These are phyloP conservation scores for Avahi laniger DNA, from an alignment of 2,797 vertebrate genomes.

Conservation along the genomic window DNA sequence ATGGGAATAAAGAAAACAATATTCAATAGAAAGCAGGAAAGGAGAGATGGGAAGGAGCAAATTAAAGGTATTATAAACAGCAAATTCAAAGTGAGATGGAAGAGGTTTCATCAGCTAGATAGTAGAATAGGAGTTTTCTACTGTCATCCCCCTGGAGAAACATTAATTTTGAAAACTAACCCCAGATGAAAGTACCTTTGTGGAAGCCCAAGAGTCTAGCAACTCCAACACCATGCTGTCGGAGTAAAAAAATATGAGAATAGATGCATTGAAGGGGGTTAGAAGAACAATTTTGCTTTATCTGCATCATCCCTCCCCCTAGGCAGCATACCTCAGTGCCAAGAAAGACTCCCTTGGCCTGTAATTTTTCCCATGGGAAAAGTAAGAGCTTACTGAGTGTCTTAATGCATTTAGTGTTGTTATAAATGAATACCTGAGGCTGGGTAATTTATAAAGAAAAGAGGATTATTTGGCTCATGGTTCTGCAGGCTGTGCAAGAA, in stretches of 20 bases:
- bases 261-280: neutral
- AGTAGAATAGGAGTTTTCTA: neutral
- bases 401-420: too few relatives aligned
- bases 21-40: neutral
- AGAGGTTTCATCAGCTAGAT: neutral
- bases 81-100: neutral
- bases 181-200: neutral
- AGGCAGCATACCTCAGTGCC: neutral
- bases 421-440: too few relatives aligned
- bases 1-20: neutral
- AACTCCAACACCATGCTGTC: neutral
- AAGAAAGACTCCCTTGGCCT: neutral
- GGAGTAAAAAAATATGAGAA: neutral
- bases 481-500: too few relatives aligned
- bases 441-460: too few relatives aligned
- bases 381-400: neutral
- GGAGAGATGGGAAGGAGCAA: neutral
- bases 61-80: neutral
- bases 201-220: neutral
- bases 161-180: neutral
- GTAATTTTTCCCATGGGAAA: neutral
- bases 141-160: too few relatives aligned
- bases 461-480: too few relatives aligned
- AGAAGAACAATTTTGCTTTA: neutral
- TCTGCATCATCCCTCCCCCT: neutral